Evolutionary conservation across 2,113 vertebrate genomes (phyloP).

Genomic region (Piaya cayana): DNA sequence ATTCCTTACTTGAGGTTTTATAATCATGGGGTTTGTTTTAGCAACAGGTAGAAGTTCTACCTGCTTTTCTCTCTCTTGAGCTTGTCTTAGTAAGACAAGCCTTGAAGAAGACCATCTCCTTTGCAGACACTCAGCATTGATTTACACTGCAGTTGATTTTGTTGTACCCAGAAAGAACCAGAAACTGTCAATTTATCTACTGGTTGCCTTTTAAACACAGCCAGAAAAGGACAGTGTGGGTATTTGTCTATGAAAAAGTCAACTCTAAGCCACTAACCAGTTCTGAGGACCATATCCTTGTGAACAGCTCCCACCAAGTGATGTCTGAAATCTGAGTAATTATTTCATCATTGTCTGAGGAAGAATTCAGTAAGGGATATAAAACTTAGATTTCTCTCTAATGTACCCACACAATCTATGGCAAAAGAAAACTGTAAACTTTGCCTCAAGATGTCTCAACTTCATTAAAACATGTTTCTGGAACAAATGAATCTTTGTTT

Average conservation of each 20-base stretch:
- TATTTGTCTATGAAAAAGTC: not conserved
- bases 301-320: constrained; percentile 26
- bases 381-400: constrained; percentile 16
- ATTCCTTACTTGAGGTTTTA: not conserved
- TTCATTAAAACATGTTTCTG: constrained; percentile 6
- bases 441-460: not conserved
- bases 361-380: constrained; percentile 21
- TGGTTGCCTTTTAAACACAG: not conserved
- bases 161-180: not conserved
- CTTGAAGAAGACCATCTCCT: not conserved
- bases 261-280: not conserved
- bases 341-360: constrained; percentile 39
- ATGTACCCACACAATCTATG: not conserved
- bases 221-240: not conserved
- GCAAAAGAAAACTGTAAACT: not conserved
- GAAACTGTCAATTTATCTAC: not conserved
- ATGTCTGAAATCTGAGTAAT: constrained; percentile 37
- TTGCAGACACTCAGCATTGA: not conserved
- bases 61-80: not conserved
- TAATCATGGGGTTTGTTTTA: not conserved
- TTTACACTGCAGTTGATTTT: not conserved
- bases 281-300: not conserved
- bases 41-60: constrained; percentile 1
- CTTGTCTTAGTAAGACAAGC: not conserved
- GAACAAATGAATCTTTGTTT: constrained; percentile 18